These are phyloP conservation scores for Fregata magnificens DNA, from an alignment of 2,113 vertebrate species.

Conservation along the genomic window DNA sequence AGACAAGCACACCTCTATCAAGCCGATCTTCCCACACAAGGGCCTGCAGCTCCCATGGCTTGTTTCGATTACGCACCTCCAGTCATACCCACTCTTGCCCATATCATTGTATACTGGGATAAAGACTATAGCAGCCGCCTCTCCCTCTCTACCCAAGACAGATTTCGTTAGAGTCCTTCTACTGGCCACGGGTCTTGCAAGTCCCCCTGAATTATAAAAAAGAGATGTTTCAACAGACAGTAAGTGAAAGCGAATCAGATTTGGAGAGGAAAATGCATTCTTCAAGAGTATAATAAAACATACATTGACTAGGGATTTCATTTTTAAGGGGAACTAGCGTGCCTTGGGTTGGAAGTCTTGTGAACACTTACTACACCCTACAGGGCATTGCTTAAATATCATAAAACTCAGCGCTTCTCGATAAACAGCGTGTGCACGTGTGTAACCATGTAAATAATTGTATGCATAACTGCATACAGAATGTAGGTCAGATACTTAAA, in stretches of 20 bases:
- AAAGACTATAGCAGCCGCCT: not conserved
- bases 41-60: not conserved
- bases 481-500: not conserved
- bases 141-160: not conserved
- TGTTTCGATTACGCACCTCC: fast-evolving
- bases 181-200: not conserved
- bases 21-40: not conserved
- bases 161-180: not conserved
- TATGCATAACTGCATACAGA: not conserved
- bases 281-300: conserved; percentile 12
- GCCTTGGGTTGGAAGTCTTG: not conserved
- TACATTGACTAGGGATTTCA: not conserved
- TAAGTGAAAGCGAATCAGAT: conserved; percentile 37
- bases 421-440: not conserved
- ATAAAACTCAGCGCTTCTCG: not conserved
- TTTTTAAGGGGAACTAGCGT: not conserved
- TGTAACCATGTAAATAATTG: not conserved
- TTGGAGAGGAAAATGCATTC: conserved; percentile 30
- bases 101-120: not conserved
- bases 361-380: not conserved
- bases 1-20: not conserved
- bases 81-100: not conserved
- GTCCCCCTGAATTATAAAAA: not conserved
- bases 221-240: conserved; percentile 11
- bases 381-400: not conserved